Evolutionary conservation across 2,888 invertebrate species (phyloP).

Genomic region (Allygus modestus): DNA sequence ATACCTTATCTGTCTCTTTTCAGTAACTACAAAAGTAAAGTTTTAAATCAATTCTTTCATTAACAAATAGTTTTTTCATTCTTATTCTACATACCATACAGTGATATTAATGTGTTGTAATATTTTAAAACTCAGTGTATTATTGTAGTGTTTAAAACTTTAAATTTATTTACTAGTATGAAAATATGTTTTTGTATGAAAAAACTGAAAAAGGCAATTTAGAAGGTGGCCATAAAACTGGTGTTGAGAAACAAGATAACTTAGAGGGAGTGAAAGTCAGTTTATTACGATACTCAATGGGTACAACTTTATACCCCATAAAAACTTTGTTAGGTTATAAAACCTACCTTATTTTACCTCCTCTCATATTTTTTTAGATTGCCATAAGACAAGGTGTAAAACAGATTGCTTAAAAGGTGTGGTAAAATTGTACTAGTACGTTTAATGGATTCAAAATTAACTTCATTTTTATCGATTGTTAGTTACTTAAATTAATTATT

Average conservation of each 20-base stretch:
- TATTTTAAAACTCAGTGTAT: too few relatives aligned
- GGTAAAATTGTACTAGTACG: background rate
- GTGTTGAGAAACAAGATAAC: conserved; percentile 16
- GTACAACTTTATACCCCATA: conserved; percentile 25
- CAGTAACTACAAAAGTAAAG: too few relatives aligned
- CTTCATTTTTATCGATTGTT: background rate
- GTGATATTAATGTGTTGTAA: too few relatives aligned
- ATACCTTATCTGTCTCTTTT: too few relatives aligned
- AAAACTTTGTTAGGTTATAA: conserved; percentile 32
- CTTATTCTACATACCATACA: too few relatives aligned
- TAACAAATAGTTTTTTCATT: too few relatives aligned
- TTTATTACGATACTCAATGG: conserved; percentile 43
- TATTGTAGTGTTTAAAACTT: background rate
- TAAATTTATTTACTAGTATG: too few relatives aligned
- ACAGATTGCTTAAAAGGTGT: background rate
- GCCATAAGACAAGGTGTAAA: background rate
- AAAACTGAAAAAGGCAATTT: background rate
- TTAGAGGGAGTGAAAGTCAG: conserved; percentile 40
- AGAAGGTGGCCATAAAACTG: background rate
- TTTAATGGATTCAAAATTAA: too few relatives aligned
- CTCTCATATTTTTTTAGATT: conserved; percentile 5
- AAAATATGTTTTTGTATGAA: background rate
- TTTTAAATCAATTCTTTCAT: too few relatives aligned
- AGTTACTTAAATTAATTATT: background rate
- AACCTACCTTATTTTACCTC: conserved; percentile 32